Conservation (phyloP, 2,797 vertebrate species). For the Simalia tracyae region DNA sequence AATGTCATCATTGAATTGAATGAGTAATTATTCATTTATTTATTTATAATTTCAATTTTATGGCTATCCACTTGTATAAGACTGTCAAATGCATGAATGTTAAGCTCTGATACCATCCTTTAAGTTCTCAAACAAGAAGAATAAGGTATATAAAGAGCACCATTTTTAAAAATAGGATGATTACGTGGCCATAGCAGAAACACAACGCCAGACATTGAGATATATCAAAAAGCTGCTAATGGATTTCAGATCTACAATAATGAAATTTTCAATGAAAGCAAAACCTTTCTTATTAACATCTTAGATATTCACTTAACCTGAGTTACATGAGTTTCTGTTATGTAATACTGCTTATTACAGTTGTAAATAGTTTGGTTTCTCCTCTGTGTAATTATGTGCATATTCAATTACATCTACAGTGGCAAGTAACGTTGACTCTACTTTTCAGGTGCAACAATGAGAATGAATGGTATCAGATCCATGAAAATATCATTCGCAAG, state of each 20-base stretch:
- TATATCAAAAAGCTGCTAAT: not conserved
- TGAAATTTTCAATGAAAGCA: not conserved
- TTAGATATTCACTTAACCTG: slow-evolving; percentile 3
- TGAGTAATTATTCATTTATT: not conserved
- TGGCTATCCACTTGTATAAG: not conserved
- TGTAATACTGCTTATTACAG: not conserved
- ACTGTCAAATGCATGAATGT: not conserved
- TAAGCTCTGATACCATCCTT: not conserved
- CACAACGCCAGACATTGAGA: not conserved
- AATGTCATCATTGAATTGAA: not conserved
- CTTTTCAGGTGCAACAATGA: slow-evolving; percentile 94
- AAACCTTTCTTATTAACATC: not conserved
- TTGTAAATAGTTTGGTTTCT: not conserved
- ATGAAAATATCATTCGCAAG: slow-evolving; percentile 98
- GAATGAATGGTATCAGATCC: slow-evolving; percentile 97
- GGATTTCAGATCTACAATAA: not conserved
- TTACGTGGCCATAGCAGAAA: not conserved
- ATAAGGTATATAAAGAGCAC: not conserved
- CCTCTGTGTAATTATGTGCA: not conserved
- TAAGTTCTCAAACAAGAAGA: not conserved
- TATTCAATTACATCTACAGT: not conserved
- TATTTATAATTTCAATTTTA: not conserved
- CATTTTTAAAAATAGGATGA: not conserved
- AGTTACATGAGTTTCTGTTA: not conserved
- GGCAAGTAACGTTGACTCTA: slow-evolving; percentile 39